Evolutionary conservation across 2,888 invertebrate species (phyloP), one percentile per base, ranked within the genome.

Genomic region (Volucella zonaria): DNA sequence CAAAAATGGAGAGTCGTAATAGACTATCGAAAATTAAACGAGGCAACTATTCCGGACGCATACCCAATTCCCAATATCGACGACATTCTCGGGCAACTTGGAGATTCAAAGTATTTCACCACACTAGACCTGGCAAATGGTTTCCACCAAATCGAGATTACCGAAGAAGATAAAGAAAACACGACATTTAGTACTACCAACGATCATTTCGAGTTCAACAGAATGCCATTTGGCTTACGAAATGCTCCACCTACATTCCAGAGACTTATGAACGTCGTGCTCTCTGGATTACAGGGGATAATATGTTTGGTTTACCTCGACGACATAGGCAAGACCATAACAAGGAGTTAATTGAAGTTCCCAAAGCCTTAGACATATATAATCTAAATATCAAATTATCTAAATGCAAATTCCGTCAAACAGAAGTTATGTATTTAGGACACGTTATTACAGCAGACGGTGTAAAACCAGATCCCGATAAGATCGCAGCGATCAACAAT

Each of bases 241-340:
- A 47, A 58, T 43, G 43, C 74, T 6, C 64, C 54, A 14, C 31
- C 56, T 14, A 66, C 75, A 15, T 75, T 75, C 18, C 75, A 75
- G 23, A 42, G 66, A 42, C 49, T 75, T 14, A 74, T 74, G 62
- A 74, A 62, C 51, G 9, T 31, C 40, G 49, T 73, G 10, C 47
- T 73, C 18, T 49, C 52, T 14, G 49, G 45, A 10, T 54, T 45
- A 9, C 54, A 62, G 18, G 71, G 49, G 8, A 51, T 61, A 45
- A 54, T 42, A 23, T 54, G 56, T 49, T 45, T 74, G 3, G 74
- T 56, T 23, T 64, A 74, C 38, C 14, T 64, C 8, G 47, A 74
- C 8, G 64, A 62, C 47, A 74, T 74, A 14, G 45, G 11, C 11
- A 49, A 8, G 43, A 43, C 15, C 52, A 73, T 23, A 73, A 42